A percentile compares a stretch with the other conserved stretches of the same genome.
Evolutionary conservation across 2,113 vertebrate species (phyloP).

Genomic region (Poecilia latipinna): DNA sequence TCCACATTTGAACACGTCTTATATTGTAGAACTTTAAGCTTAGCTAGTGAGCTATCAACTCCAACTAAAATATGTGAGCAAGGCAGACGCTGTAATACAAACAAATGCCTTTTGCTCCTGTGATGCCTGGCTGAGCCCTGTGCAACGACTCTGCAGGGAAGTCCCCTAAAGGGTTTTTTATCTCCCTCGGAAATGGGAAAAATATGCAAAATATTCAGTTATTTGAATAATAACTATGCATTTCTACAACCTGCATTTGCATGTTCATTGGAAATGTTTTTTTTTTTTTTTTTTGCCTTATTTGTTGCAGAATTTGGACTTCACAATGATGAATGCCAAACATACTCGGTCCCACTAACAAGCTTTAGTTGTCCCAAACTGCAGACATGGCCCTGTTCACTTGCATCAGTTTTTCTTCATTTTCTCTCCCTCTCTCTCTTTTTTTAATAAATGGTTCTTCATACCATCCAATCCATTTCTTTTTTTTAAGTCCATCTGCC

Average conservation of each 20-base stretch:
- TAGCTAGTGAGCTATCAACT: background rate
- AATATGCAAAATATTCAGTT: background rate
- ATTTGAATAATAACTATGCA: background rate
- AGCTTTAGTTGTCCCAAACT: constrained; percentile 20
- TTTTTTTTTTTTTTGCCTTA: background rate
- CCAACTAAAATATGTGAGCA: background rate
- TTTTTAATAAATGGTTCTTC: constrained; percentile 5
- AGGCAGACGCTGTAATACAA: background rate
- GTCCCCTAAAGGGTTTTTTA: background rate
- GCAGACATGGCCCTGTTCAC: constrained; percentile 27
- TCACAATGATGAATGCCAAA: constrained; percentile 3
- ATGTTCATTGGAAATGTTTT: background rate
- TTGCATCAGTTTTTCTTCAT: constrained; percentile 26
- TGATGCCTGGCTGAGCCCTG: background rate
- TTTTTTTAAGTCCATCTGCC: constrained; percentile 18
- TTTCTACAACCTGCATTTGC: constrained; percentile 1
- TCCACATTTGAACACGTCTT: background rate
- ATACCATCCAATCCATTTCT: constrained; percentile 1
- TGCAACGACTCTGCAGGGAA: background rate
- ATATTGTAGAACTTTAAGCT: background rate
- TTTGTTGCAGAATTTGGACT: constrained; percentile 10
- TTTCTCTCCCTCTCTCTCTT: constrained; percentile 5
- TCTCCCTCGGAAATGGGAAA: background rate
- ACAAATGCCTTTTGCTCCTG: background rate
- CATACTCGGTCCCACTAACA: background rate